These are phyloP conservation scores for Piprites chloris DNA, from an alignment of 2,113 vertebrate genomes.

Conservation along the genomic window DNA sequence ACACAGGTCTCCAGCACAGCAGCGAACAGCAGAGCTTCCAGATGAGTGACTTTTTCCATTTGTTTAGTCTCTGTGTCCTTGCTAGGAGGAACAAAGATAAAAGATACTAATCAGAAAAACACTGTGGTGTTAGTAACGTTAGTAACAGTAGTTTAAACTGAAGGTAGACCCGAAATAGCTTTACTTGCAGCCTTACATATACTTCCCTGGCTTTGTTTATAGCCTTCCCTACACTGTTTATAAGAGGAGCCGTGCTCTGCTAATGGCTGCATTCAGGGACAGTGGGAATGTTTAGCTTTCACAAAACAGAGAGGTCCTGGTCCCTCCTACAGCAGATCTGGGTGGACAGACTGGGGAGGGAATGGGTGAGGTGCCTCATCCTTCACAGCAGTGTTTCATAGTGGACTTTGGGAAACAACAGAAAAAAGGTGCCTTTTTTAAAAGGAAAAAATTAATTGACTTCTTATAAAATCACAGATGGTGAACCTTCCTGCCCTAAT, in stretches of 20 bases:
- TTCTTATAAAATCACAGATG: not conserved
- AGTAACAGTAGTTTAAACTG: conserved; percentile 2
- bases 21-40: conserved; percentile 70
- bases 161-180: not conserved
- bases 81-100: conserved; percentile 22
- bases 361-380: not conserved
- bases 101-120: not conserved
- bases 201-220: conserved; percentile 37
- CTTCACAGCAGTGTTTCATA: not conserved
- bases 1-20: conserved; percentile 75
- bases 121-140: not conserved
- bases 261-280: not conserved
- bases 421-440: not conserved
- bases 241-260: not conserved
- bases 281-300: conserved; percentile 42
- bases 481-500: not conserved
- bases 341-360: not conserved
- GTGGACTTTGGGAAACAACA: not conserved
- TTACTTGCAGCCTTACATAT: not conserved
- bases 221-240: conserved; percentile 2
- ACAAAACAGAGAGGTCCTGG: not conserved
- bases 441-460: not conserved
- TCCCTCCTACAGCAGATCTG: not conserved
- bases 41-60: conserved; percentile 34
- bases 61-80: not conserved